Evolutionary conservation across 2,888 invertebrate genomes (phyloP), one percentile per base, ranked within the genome.

Genomic region (Trisateles emortualis): DNA sequence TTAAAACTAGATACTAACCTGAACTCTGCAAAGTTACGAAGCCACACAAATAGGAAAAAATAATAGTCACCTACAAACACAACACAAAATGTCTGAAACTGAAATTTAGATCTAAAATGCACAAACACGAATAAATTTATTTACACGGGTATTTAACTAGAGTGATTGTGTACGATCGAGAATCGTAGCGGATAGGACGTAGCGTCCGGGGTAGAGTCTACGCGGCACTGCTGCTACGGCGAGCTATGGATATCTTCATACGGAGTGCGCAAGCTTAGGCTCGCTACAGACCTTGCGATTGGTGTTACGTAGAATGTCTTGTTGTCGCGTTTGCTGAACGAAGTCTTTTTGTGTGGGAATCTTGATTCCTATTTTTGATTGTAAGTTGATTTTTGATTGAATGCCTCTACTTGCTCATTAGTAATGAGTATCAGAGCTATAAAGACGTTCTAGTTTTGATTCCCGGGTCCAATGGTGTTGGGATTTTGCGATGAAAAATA

Each of bases 151-250:
- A 53, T 61, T 59, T 50, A 16, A 42, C 53, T 54, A 54, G 54
- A 51, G 48, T 57, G 38, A 24, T 50, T 53, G 51, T 51, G 63
- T 66, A 66, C 73, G 76, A 71, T 72, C 74, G 69, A 62, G 61
- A 42, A 63, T 71, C 79, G 84, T 80, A 81, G 82, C 71, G 54
- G 59, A 42, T 51, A 58, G 54, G 60, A 68, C 80, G 83, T 84
- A 81, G 82, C 69, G 71, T 72, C 74, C 65, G 74, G 77, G 68
- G 80, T 69, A 60, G 50, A 53, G 72, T 73, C 85, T 82, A 84
- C 84, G 77, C 79, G 78, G 72, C 62, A 85, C 85, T 85, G 84
- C 63, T 74, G 77, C 74, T 78, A 80, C 80, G 79, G 54, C 52
- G 60, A 52, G 16, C 50, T 52, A 54, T 59, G 57, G 57, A 52